A percentile compares a stretch with the other conserved stretches of the same genome.
Evolutionary conservation across 2,888 invertebrate species (phyloP).

Genomic region (Eupeodes luniger): DNA sequence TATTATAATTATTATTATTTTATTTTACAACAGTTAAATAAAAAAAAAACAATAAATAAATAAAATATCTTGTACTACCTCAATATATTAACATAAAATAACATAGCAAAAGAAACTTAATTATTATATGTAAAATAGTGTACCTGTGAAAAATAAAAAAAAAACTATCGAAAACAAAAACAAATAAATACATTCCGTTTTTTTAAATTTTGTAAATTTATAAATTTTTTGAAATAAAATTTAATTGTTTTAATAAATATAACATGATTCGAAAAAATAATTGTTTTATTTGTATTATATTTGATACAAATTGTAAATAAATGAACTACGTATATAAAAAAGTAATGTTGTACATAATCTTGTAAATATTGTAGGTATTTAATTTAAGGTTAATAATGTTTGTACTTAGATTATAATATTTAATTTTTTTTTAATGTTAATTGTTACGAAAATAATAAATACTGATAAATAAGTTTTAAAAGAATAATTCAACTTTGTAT

Average conservation of each 20-base stretch:
- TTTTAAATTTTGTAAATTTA: constrained; percentile 16
- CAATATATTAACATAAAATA: constrained; percentile 31
- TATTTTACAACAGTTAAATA: constrained; percentile 37
- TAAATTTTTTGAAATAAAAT: not conserved
- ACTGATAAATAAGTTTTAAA: constrained; percentile 30
- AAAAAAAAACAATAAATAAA: not conserved
- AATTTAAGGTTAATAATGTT: constrained; percentile 52
- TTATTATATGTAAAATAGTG: constrained; percentile 46
- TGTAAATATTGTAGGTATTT: constrained; percentile 18
- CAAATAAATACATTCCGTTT: constrained; percentile 60
- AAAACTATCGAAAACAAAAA: constrained; percentile 13
- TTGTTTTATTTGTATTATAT: not conserved
- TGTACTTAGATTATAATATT: constrained; percentile 64
- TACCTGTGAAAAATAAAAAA: constrained; percentile 62
- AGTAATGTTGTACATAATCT: constrained; percentile 26
- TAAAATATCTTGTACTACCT: constrained; percentile 59
- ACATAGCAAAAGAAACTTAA: constrained; percentile 44
- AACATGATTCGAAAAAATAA: not conserved
- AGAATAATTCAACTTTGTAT: not conserved
- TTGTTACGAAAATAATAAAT: constrained; percentile 66
- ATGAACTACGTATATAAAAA: not conserved
- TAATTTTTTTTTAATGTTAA: constrained; percentile 57
- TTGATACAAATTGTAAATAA: constrained; percentile 44
- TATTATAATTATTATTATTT: constrained; percentile 57
- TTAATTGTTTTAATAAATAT: no score